Evolutionary conservation across 2,797 vertebrate genomes (phyloP).

Genomic region (Potorous gilbertii): DNA sequence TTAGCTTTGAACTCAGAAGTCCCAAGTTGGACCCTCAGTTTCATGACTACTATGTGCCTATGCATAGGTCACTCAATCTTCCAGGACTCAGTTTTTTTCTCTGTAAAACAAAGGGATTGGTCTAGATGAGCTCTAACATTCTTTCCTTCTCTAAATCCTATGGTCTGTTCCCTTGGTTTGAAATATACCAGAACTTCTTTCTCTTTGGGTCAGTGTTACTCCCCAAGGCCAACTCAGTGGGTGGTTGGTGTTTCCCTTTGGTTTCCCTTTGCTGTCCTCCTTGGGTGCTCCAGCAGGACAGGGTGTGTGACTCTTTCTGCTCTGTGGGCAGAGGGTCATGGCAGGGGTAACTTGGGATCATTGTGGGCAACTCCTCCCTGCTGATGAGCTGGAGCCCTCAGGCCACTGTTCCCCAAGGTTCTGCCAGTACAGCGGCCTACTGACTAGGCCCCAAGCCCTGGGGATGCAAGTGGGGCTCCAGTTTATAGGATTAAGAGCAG

Average conservation of each 20-base stretch:
- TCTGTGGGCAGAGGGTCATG: neutral
- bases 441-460: neutral
- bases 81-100: neutral
- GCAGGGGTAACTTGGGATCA: neutral
- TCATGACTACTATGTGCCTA: neutral
- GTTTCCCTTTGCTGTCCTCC: neutral
- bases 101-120: neutral
- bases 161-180: neutral
- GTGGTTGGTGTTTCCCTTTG: neutral
- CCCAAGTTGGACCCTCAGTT: neutral
- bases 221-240: neutral
- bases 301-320: no score
- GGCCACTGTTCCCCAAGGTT: neutral
- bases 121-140: neutral
- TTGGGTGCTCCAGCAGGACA: neutral
- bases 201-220: no score
- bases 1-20: neutral
- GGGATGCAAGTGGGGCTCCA: neutral
- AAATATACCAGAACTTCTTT: neutral
- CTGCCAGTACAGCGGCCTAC: no score
- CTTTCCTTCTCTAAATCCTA: neutral
- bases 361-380: neutral
- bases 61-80: neutral
- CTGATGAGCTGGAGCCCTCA: neutral
- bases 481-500: neutral